Evolutionary conservation across 2,113 vertebrate species (phyloP).

Genomic region (Cygnus atratus): DNA sequence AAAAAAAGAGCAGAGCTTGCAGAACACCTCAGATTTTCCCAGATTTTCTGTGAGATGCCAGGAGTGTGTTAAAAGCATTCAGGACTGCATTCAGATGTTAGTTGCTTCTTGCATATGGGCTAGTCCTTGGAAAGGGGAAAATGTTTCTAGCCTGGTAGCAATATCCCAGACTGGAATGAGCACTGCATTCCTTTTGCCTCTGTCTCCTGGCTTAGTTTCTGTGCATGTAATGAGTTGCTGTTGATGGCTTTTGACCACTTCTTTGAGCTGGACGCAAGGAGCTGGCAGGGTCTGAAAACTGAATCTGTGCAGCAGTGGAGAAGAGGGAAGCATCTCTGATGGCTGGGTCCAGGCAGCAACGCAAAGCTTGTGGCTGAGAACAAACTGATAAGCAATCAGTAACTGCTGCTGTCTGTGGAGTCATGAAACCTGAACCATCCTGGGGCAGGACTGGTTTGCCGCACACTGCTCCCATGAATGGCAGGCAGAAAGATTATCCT

Average conservation of each 20-base stretch:
- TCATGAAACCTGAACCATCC: not conserved
- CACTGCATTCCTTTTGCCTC: not conserved
- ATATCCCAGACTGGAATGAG: not conserved
- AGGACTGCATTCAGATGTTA: not conserved
- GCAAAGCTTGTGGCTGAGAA: not conserved
- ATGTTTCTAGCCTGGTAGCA: not conserved
- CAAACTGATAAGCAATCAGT: not conserved
- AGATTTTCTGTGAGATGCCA: not conserved
- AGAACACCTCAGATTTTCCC: not conserved
- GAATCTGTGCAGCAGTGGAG: not conserved
- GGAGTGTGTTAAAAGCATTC: not conserved
- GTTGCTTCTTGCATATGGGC: not conserved
- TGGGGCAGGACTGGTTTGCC: not conserved
- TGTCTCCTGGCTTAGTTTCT: not conserved
- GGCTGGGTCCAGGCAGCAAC: not conserved
- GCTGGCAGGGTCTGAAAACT: not conserved
- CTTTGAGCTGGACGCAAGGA: not conserved
- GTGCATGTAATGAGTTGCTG: not conserved
- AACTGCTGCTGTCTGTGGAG: not conserved
- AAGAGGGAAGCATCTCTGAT: not conserved
- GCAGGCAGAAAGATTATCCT: not conserved
- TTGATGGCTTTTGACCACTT: not conserved
- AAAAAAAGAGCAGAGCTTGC: not conserved
- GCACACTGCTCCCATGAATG: accelerated
- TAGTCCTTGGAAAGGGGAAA: not conserved